Base-by-base conservation (phyloP, 2,797 vertebrate genomes). In the Cossypha polioptera region DNA sequence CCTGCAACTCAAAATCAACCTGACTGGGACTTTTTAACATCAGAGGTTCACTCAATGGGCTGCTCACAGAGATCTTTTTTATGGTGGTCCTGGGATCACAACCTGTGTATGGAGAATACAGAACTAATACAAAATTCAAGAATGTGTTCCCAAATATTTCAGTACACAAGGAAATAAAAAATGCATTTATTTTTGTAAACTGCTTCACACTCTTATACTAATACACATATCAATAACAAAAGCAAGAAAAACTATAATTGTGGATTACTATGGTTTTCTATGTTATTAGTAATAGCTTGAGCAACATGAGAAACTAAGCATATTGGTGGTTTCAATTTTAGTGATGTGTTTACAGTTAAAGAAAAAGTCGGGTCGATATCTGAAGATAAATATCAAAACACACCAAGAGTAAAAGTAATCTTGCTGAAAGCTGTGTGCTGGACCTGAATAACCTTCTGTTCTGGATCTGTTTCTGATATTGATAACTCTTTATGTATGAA, bases 381-480 rank as follows among this genome's bases (percentile, higher is more conserved):
- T 81, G 54, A 91, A 82, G 55, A 82, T 33, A 87, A 89, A 85
- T 73, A 86, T 66, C 51, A 90, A 85, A 94, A 82, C 40, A 82
- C 8, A 90, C 20, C 5, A 71, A 63, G 11, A 89, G 16, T 66
- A 79, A 87, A 76, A 86, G 24, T 29, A 76, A 38, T 75, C 38
- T 79, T 63, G 26, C 63, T 79, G 55, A 82, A 91, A 92, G 67
- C 26, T 76, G 16, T 29, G 20, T 67, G 26, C 43, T 66, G 47
- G n/a, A 94, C 55, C 67, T 68, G 58, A 51, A 78, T 33, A 43
- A 91, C 67, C 78, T 92, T 95, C 82, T 87, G 66, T 92, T 89
- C 74, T 0, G 0, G 13, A 53, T 85, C 51, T 91, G 24, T 79
- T 87, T 92, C 87, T 92, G 51, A 76, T 91, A 76, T 17, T 76